Evolutionary conservation across 1,140 invertebrate genomes (phyloP), one percentile per base, ranked within the genome.

Genomic region (Drosophila busckii): DNA sequence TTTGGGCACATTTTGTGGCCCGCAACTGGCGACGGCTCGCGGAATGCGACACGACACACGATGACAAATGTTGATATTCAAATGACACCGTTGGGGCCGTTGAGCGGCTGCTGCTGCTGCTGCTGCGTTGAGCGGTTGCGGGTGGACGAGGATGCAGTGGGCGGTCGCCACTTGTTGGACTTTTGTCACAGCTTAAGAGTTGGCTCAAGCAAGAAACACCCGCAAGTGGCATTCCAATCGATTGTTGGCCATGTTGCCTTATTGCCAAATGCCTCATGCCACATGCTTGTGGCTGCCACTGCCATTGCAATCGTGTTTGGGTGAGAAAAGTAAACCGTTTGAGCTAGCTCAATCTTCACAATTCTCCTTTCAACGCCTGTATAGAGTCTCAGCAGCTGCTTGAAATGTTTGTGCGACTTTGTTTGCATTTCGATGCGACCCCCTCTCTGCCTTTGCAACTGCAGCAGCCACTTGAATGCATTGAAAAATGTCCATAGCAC

Each of bases 61-160:
- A 78, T 78, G 71, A 78, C 71, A 78, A 78, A 78, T 78, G 71
- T 78, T 78, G 71, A 78, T 78, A 78, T 78, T 78, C 73, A 78
- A 78, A 78, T 78, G 71, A 61, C 73, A 64, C 67, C 63, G 58
- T 71, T 63, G 71, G 56, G 62, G 73, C 58, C 44, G 56, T n/a
- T n/a, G n/a, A n/a, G 61, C 28, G 31, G 41, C 45, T 46, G 46
- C 50, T 54, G 55, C n/a, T n/a, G n/a, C n/a, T n/a, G n/a, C n/a
- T n/a, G n/a, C n/a, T n/a, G 53, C 22, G 8, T 22, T 26, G 37
- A 4, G 16, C 3, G 3, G 28, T 3, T 13, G 20, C 23, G 46
- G 44, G 26, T 31, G 22, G 4, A 42, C 28, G n/a, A 3, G 22
- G 7, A 3, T 17, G 42, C 13, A 50, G 40, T 31, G 16, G 55